These are phyloP conservation scores for Drosophila athabasca DNA, from an alignment of 1,140 invertebrate species.

Conservation along the genomic window DNA sequence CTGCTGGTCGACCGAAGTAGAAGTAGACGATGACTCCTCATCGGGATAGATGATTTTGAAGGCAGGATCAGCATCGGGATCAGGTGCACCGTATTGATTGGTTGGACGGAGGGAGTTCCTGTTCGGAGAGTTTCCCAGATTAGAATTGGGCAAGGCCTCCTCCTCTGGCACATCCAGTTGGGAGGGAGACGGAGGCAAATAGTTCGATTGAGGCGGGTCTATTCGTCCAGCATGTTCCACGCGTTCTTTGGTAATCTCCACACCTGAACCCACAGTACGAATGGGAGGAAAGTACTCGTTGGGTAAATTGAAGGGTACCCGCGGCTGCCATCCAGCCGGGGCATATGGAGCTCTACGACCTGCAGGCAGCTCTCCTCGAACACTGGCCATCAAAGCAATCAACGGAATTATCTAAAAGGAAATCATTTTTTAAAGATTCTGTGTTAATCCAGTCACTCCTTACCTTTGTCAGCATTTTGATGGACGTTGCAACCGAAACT, in stretches of 20 bases:
- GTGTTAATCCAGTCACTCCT: neutral
- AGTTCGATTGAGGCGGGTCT: conserved; percentile 11
- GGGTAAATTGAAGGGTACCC: conserved; percentile 65
- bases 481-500: conserved; percentile 47
- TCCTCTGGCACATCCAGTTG: conserved; percentile 18
- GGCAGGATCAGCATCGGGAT: conserved; percentile 2
- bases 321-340: conserved; percentile 69
- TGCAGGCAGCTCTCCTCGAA: conserved; percentile 1
- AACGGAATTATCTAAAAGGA: conserved; percentile 24
- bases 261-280: neutral
- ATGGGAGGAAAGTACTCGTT: conserved; percentile 28
- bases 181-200: conserved; percentile 24
- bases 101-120: conserved; percentile 16
- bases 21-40: conserved; percentile 20
- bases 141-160: conserved; percentile 1
- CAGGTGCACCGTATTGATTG: conserved; percentile 55
- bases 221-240: conserved; percentile 55
- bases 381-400: neutral
- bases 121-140: neutral
- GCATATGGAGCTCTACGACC: conserved; percentile 59
- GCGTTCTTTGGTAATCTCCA: conserved; percentile 66
- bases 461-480: conserved; percentile 65
- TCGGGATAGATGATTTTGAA: conserved; percentile 71
- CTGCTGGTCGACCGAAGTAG: neutral
- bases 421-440: neutral